phyloP scores from a whole-genome alignment of 2,888 invertebrate genomes.

The Tetropium fuscum region DNA sequence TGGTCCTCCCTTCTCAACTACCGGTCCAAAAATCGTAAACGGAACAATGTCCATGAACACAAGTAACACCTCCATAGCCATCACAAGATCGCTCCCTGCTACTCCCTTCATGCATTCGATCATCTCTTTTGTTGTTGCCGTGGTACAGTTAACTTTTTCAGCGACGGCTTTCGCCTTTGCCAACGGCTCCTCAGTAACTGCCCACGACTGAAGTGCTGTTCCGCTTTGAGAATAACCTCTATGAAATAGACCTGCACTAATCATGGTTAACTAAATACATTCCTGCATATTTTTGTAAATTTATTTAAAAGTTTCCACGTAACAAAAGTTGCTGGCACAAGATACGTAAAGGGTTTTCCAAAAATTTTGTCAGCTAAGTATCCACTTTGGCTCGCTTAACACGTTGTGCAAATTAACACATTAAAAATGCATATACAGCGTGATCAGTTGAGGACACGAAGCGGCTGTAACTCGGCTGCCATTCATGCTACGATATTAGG shows the following conservation, averaged over 20 bases:
- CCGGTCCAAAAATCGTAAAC: conserved; percentile 55
- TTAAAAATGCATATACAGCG: too few relatives aligned
- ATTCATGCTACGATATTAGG: too few relatives aligned
- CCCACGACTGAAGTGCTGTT: conserved; percentile 71
- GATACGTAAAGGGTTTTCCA: too few relatives aligned
- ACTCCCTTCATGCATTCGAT: conserved; percentile 74
- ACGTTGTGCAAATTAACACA: too few relatives aligned
- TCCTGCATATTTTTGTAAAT: too few relatives aligned
- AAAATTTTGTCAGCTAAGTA: too few relatives aligned
- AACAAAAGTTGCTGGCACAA: too few relatives aligned
- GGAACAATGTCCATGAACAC: conserved; percentile 68
- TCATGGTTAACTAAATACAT: too few relatives aligned
- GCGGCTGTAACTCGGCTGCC: too few relatives aligned
- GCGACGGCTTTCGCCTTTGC: conserved; percentile 73
- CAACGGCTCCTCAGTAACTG: conserved; percentile 69
- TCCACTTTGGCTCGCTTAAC: too few relatives aligned
- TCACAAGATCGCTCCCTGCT: conserved; percentile 71
- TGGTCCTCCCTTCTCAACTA: conserved; percentile 60
- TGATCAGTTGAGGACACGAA: too few relatives aligned
- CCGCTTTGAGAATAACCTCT: conserved; percentile 79
- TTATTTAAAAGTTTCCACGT: too few relatives aligned
- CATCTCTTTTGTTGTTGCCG: conserved; percentile 68
- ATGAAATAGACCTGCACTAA: conserved; percentile 71
- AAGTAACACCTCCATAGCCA: conserved; percentile 69
- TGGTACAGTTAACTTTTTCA: conserved; percentile 72